Evolutionary conservation across 2,113 vertebrate species (phyloP).

Genomic region (Malaclemys terrapin): DNA sequence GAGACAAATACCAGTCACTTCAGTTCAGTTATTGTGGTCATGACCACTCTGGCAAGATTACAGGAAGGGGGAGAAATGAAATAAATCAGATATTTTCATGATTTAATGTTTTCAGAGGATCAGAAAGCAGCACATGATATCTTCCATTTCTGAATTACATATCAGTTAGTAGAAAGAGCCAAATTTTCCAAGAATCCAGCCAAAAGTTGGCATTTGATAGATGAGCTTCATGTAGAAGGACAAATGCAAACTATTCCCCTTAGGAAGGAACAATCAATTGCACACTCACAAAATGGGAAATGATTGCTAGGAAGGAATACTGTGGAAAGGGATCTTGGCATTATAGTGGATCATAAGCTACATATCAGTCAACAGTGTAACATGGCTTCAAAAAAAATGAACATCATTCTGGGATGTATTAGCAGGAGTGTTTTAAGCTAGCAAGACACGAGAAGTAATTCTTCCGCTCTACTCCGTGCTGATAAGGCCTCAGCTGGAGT

Average conservation of each 20-base stretch:
- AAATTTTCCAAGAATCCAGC: constrained; percentile 74
- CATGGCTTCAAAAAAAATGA: neutral
- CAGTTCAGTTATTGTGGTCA: constrained; percentile 74
- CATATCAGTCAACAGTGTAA: neutral
- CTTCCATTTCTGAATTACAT: constrained; percentile 61
- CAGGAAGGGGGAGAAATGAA: constrained; percentile 60
- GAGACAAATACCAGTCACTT: constrained; percentile 74
- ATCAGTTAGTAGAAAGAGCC: constrained; percentile 66
- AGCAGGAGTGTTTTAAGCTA: neutral
- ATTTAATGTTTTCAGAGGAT: constrained; percentile 76
- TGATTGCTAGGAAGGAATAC: neutral
- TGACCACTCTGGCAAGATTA: constrained; percentile 75
- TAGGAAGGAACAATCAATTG: neutral
- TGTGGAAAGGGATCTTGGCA: neutral
- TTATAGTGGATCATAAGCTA: neutral
- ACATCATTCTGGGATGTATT: neutral
- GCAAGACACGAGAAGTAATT: neutral
- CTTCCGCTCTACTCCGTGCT: neutral
- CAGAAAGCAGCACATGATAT: constrained; percentile 72
- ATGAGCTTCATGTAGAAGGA: constrained; percentile 36
- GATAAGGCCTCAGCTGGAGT: neutral
- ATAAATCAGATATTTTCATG: constrained; percentile 77
- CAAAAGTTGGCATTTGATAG: constrained; percentile 68
- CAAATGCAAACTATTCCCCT: neutral
- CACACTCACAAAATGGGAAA: neutral